Evolutionary conservation across 2,888 invertebrate species (phyloP).

Genomic region (Trichacis sp.): DNA sequence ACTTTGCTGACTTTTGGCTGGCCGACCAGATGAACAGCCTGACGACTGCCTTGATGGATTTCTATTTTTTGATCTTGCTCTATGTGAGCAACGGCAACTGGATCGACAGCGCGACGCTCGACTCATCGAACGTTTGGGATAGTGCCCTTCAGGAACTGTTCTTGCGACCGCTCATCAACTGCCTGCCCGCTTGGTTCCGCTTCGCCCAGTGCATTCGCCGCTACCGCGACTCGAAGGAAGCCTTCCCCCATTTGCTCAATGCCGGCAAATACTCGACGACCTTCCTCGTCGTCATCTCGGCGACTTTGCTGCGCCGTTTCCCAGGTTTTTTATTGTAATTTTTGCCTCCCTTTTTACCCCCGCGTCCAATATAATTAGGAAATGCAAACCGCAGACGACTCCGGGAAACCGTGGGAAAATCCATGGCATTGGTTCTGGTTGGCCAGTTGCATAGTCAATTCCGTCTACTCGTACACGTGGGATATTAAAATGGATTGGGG

Average conservation of each 20-base stretch:
- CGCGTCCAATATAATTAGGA: too few species aligned
- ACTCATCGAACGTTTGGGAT: too few species aligned
- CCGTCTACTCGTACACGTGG: conserved; percentile 97
- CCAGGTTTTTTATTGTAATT: too few species aligned
- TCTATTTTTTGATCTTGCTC: conserved; percentile 94
- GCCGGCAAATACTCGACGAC: conserved; percentile 98
- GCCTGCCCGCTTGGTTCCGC: conserved; percentile 96
- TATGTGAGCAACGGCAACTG: conserved; percentile 85
- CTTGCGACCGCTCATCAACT: conserved; percentile 86
- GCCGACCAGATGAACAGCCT: conserved; percentile 97
- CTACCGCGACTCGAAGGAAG: conserved; percentile 92
- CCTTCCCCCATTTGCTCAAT: conserved; percentile 96
- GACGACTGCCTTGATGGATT: conserved; percentile 88
- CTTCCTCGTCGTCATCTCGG: conserved; percentile 92
- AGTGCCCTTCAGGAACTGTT: conserved; percentile 68
- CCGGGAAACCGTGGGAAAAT: conserved; percentile 77
- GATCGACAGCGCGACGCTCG: conserved; percentile 66
- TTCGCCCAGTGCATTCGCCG: conserved; percentile 97
- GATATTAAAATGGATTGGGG: conserved; percentile 99
- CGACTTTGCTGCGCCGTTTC: conserved; percentile 78
- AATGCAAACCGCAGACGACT: too few species aligned
- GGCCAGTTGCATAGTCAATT: conserved; percentile 84
- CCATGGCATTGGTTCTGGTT: conserved; percentile 94
- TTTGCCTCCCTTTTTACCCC: too few species aligned
- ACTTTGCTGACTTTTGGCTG: conserved; percentile 98